Evolutionary conservation across 2,113 vertebrate genomes (phyloP), one percentile per base, ranked within the genome.

Genomic region (Pycnonotus jocosus): DNA sequence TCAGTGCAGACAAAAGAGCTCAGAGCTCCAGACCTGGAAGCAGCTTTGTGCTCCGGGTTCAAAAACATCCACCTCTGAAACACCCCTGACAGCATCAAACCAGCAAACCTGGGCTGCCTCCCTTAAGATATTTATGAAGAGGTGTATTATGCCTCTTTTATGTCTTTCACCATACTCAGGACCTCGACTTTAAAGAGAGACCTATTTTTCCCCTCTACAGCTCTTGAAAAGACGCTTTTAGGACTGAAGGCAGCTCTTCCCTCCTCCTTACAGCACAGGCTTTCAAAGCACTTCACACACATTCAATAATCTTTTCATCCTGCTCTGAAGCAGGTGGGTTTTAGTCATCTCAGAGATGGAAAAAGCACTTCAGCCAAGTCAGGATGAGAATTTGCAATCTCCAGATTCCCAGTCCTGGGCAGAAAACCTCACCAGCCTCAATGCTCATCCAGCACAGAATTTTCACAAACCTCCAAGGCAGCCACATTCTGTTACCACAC

Each of bases 281-380:
- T 95, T 93, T 96, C 87, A 95, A 94, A 91, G 93, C 90, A 82
- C 95, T 95, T 96, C 94, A 95, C 78, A 77, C 38, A 4, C 94
- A 91, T 82, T 94, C 94, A 90, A 90, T 91, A 94, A 92, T 22
- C 94, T 92, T 92, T 95, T 95, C 81, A 92, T 85, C 92, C 84
- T 79, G 74, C 87, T 89, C 83, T 74, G 78, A 87, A 76, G 81
- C 94, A 95, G 78, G 91, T 82, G 81, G 81, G 71, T 30, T 91
- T 91, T n/a, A 94, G 74, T 42, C 27, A 0, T 58, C 88, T 54
- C 79, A 73, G 33, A 88, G 58, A 91, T 82, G 79, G 84, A 91
- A 95, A 95, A 82, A 96, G 66, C 93, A 88, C 90, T 92, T 95
- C 74, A 93, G 84, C 62, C 81, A 65, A 82, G 38, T 61, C 93